Evolutionary conservation across 2,888 invertebrate species (phyloP), one percentile per base, ranked within the genome.

Genomic region (Lathronympha strigana): DNA sequence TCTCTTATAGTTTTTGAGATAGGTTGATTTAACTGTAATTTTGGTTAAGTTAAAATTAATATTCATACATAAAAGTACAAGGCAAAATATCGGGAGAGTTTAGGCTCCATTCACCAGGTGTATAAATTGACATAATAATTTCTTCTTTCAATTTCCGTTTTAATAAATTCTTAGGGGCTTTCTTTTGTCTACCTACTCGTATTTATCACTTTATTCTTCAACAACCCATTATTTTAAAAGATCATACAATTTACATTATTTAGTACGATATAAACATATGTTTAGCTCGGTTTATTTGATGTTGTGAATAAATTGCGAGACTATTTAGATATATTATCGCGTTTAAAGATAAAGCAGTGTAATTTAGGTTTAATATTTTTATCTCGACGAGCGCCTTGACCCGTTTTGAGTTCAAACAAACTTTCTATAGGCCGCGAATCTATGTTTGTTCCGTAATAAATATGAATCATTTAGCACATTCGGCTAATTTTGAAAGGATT

Each of bases 351-450:
- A 51, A 64, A 64, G 33, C 36, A 9, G 15, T 21, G 58, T 25
- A 15, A 51, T 64, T 58, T 28, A 28, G 58, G 51, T 21, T 60
- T 8, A 40, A 53, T 60, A 64, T 64, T 64, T 64, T 58, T 64
- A 64, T 51, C 36, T 51, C 43, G 28, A 33, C 45, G 19, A 33
- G 17, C 4, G 58, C 63, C 63, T 64, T 64, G 58, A 51, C 63
- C 58, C 5, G 25, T 0, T 51, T 43, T 0, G 50, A 51, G 63
- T 64, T 64, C 63, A 64, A 58, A 64, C 40, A 25, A 23, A 23
- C 19, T 25, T 36, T 45, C 21, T 36, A 47, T 47, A 47, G n/a
- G 36, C 43, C 15, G 23, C 38, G 19, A 45, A 43, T 31, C 28
- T 57, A 57, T 31, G 55, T 43, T 43, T 5, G 4, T 43, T 11